Base-by-base conservation (phyloP, 2,113 vertebrate species). In the Alectura lathami region DNA sequence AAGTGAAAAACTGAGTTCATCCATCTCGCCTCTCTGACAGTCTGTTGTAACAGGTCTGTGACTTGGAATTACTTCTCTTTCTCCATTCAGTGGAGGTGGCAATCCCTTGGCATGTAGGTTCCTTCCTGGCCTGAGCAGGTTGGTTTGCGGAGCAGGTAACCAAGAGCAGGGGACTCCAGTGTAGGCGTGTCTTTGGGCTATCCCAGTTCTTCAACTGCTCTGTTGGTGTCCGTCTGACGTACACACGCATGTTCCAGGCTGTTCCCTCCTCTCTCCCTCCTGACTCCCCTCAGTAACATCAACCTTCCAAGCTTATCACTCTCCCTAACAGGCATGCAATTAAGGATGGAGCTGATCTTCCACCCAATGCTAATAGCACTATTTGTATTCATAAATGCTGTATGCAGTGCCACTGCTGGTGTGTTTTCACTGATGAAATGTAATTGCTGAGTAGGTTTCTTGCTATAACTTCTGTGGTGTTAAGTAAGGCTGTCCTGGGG, bases 401-500 rank as follows among this genome's bases (percentile, higher is more conserved):
- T 16, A 11, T 47, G 89, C 64, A 77, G 80, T 79, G 56, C 69
- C 17, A 8, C 18, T 43, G 59, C 64, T 5, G 15, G 53, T 48
- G 64, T 66, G 69, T 32, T 83, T 60, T 13, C 36, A 11, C 83
- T 67, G 72, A 38, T 18, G 1, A 59, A 45, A 54, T 40, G 1
- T 4, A 30, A 88, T 80, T 85, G n/a, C 89, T 78, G 89, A 86
- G 89, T 43, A 40, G 27, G 62, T 89, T 95, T 80, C 93, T 89
- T 30, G 53, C 79, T 62, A 13, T 32, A 75, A 94, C 36, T 50
- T 91, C 83, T 68, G 53, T 8, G 17, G 36, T 90, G 90, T 94
- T 86, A 12, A 57, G 60, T 13, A n/a, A 93, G 86, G 91, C 90
- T 69, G 47, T 94, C 78, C 83, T 84, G 91, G 94, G 93, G 97